A percentile compares a stretch with the other conserved stretches of the same genome.
phyloP scores from a whole-genome alignment of 2,888 invertebrate genomes.

The Sinopyrophorus schimmeli region DNA sequence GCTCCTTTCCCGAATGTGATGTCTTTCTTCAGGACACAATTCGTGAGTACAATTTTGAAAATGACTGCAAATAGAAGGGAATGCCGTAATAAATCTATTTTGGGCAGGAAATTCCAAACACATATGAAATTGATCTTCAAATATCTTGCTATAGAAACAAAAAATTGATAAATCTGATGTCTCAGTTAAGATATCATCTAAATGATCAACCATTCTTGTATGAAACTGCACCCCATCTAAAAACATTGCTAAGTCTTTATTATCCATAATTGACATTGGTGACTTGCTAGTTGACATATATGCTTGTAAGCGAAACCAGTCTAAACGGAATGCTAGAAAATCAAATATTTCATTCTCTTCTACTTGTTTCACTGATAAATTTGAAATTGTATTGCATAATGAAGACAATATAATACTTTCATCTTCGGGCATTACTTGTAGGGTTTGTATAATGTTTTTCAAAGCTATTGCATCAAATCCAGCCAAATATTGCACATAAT shows the following conservation, averaged over 20 bases:
- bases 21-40: slow-evolving; percentile 96
- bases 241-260: slow-evolving; percentile 84
- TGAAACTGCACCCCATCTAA: slow-evolving; percentile 97
- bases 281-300: slow-evolving; percentile 87
- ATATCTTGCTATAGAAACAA: slow-evolving; percentile 96
- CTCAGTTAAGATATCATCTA: slow-evolving; percentile 95
- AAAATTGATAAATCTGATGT: slow-evolving; percentile 97
- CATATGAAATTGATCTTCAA: slow-evolving; percentile 98
- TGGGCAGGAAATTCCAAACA: slow-evolving; percentile 99
- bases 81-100: slow-evolving; percentile 96
- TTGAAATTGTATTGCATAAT: slow-evolving; percentile 84
- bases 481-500: slow-evolving; percentile 95
- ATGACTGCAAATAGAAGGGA: slow-evolving; percentile 96
- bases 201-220: slow-evolving; percentile 95
- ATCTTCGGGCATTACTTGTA: slow-evolving; percentile 88
- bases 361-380: slow-evolving; percentile 89
- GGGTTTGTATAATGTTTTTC: slow-evolving; percentile 79
- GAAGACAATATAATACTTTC: slow-evolving; percentile 93
- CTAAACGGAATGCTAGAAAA: slow-evolving; percentile 90
- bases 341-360: slow-evolving; percentile 96
- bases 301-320: slow-evolving; percentile 97
- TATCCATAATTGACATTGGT: slow-evolving; percentile 76
- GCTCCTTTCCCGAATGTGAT: slow-evolving; percentile 94
- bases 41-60: slow-evolving; percentile 98
- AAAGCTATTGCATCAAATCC: slow-evolving; percentile 94